Evolutionary conservation across 2,888 invertebrate species (phyloP).

Genomic region (Scaptomyza reducta): DNA sequence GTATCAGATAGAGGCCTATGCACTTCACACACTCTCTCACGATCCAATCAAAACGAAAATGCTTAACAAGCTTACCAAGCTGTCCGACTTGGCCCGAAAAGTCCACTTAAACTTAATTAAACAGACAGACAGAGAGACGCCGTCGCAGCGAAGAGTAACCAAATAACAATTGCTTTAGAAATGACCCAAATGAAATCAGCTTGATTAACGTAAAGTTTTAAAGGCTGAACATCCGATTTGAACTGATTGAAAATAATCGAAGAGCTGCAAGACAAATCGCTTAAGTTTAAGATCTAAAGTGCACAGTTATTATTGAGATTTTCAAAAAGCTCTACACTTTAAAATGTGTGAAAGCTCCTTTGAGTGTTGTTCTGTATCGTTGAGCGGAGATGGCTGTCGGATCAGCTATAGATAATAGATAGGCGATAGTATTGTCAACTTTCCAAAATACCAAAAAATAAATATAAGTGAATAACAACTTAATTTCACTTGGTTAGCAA

Average conservation of each 20-base stretch:
- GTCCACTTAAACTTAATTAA: conserved; percentile 59
- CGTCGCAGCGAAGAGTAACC: conserved; percentile 11
- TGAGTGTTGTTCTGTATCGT: conserved; percentile 16
- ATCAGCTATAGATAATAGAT: conserved; percentile 4
- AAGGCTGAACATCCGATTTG: conserved; percentile 4
- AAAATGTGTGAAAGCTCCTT: conserved; percentile 24
- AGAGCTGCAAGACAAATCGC: not conserved
- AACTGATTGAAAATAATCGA: not conserved
- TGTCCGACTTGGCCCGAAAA: conserved; percentile 35
- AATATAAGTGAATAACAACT: conserved; percentile 60
- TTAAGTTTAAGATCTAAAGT: not conserved
- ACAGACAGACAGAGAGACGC: conserved; percentile 19
- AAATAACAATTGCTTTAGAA: conserved; percentile 40
- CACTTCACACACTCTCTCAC: conserved; percentile 53
- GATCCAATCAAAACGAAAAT: conserved; percentile 46
- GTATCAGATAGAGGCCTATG: conserved; percentile 1
- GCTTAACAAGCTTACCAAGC: conserved; percentile 24
- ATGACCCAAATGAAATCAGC: conserved; percentile 34
- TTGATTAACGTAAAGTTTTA: conserved; percentile 56
- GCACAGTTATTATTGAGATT: not conserved
- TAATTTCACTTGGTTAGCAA: conserved; percentile 64
- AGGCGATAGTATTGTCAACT: conserved; percentile 57
- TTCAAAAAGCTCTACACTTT: not conserved
- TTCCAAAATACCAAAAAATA: conserved; percentile 63
- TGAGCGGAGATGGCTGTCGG: not conserved